A percentile compares a stretch with the other conserved stretches of the same genome.
These are phyloP conservation scores for Ceratina australensis DNA, from an alignment of 1,140 invertebrate genomes.

Conservation along the genomic window DNA sequence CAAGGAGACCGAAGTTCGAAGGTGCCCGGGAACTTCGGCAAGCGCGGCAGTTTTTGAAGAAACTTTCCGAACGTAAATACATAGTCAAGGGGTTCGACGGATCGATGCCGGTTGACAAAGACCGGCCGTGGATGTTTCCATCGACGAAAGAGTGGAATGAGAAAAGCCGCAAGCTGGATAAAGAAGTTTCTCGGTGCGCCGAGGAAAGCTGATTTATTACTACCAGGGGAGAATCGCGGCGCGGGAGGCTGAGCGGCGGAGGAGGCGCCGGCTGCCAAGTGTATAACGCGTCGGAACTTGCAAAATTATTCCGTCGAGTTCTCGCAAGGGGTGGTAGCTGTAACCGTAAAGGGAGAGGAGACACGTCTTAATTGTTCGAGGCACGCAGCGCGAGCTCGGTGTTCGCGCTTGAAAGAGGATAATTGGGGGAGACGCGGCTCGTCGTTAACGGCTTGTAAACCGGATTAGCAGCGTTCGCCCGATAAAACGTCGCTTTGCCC, in stretches of 20 bases:
- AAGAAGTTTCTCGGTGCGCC: slow-evolving; percentile 17
- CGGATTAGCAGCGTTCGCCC: slow-evolving; percentile 7
- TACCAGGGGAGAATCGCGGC: not conserved
- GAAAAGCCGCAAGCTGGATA: not conserved
- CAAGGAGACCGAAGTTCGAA: not conserved
- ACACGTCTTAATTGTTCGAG: slow-evolving; percentile 24
- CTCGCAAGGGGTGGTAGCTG: not conserved
- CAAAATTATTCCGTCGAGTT: slow-evolving; percentile 41
- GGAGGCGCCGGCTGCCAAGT: not conserved
- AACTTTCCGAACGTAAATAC: slow-evolving; percentile 35
- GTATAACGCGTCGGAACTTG: slow-evolving; percentile 16
- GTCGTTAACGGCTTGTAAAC: slow-evolving; percentile 25
- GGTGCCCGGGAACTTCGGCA: slow-evolving; percentile 4
- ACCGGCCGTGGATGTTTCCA: not conserved
- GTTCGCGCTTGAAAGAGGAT: slow-evolving; percentile 13
- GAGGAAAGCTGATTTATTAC: slow-evolving; percentile 46
- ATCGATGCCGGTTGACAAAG: slow-evolving; percentile 12
- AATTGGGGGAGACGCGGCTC: slow-evolving; percentile 14
- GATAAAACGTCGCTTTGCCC: slow-evolving; percentile 26
- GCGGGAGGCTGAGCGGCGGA: not conserved
- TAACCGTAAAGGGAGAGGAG: not conserved
- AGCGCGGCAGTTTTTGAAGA: slow-evolving; percentile 37
- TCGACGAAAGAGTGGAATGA: not conserved
- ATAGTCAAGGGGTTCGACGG: too few relatives aligned
- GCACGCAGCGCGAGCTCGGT: slow-evolving; percentile 7